phyloP scores from a whole-genome alignment of 2,797 vertebrate genomes.

The Anguilla megastoma region DNA sequence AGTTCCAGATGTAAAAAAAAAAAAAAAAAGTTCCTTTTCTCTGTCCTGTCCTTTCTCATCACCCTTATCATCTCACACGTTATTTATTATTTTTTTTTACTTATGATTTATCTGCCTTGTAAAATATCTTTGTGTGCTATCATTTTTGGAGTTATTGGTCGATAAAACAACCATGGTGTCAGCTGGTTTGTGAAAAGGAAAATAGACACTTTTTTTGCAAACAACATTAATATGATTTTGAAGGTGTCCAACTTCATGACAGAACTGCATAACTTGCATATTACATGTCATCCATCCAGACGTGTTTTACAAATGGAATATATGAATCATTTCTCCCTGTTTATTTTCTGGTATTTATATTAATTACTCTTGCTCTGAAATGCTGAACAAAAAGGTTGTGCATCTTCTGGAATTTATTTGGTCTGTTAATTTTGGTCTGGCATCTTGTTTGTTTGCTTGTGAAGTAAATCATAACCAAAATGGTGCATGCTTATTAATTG shows the following conservation, averaged over 20 bases:
- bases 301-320: conserved; percentile 20
- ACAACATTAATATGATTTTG: conserved; percentile 9
- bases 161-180: conserved; percentile 57
- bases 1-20: background rate
- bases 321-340: conserved; percentile 50
- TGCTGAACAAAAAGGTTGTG: conserved; percentile 55
- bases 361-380: conserved; percentile 53
- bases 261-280: conserved; percentile 2
- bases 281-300: background rate
- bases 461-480: conserved; percentile 15
- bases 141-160: conserved; percentile 59
- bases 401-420: conserved; percentile 45
- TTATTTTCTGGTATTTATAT: conserved; percentile 47
- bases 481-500: conserved; percentile 23
- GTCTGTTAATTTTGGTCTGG: conserved; percentile 13
- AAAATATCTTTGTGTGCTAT: conserved; percentile 59
- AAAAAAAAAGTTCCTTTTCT: background rate
- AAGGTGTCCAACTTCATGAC: conserved; percentile 4
- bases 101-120: conserved; percentile 53
- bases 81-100: background rate
- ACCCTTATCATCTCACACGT: background rate
- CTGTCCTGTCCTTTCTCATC: conserved; percentile 2
- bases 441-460: conserved; percentile 34
- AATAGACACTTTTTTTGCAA: background rate
- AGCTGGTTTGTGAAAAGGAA: conserved; percentile 34